phyloP scores from a whole-genome alignment of 2,113 vertebrate species.

The Cervus canadensis region DNA sequence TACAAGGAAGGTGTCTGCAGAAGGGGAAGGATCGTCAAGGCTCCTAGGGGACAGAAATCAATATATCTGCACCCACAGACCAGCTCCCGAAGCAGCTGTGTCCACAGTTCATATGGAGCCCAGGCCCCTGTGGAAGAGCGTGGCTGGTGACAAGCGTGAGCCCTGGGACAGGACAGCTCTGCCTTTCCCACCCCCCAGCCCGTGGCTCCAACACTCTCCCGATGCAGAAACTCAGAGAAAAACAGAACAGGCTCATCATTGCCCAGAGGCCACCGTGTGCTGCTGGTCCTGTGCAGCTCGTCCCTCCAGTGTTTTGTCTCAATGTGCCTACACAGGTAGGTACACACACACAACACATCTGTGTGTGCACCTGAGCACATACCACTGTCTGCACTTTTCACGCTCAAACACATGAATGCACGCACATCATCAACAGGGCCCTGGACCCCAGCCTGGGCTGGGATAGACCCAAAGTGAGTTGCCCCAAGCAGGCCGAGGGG shows the following conservation, averaged over 20 bases:
- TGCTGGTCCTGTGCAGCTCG: fast-evolving
- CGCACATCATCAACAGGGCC: no score
- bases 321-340: fast-evolving
- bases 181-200: fast-evolving
- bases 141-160: fast-evolving
- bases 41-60: background rate
- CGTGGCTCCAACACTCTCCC: fast-evolving
- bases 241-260: background rate
- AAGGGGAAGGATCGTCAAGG: fast-evolving
- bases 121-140: fast-evolving
- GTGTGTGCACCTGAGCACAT: background rate
- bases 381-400: background rate
- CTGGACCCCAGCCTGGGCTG: background rate
- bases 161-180: fast-evolving
- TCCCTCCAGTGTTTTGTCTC: background rate
- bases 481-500: fast-evolving
- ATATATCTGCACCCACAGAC: fast-evolving
- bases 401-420: background rate
- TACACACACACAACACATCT: background rate
- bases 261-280: background rate
- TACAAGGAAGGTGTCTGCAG: fast-evolving
- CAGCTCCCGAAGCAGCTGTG: background rate
- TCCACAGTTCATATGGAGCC: fast-evolving
- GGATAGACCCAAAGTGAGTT: background rate
- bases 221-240: background rate